Percentiles rank a stretch among this genome's conserved stretches.
phyloP scores from a whole-genome alignment of 2,113 vertebrate species.

The Cairina moschata region DNA sequence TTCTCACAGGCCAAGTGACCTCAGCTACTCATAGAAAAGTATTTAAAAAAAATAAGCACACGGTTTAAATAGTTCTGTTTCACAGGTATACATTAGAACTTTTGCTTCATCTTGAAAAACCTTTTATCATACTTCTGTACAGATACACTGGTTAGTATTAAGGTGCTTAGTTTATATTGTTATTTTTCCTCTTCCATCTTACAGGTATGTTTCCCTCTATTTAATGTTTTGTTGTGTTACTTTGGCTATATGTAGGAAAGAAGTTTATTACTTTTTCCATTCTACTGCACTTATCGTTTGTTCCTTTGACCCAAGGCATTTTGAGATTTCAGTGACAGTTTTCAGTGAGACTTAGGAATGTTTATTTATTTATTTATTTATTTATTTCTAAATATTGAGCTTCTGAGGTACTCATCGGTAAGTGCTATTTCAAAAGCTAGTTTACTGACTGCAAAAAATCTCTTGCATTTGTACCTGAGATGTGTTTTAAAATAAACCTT shows the following conservation, averaged over 20 bases:
- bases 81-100: not conserved
- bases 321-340: not conserved
- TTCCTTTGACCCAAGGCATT: not conserved
- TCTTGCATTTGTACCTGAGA: not conserved
- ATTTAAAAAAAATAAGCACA: not conserved
- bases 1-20: too few species aligned
- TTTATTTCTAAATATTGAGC: not conserved
- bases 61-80: not conserved
- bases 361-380: not conserved
- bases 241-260: not conserved
- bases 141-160: not conserved
- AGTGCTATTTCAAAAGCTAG: not conserved
- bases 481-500: not conserved
- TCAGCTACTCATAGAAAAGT: not conserved
- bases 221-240: not conserved
- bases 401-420: slow-evolving; percentile 6
- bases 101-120: not conserved
- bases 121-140: not conserved
- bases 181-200: not conserved
- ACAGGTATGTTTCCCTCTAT: not conserved
- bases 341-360: not conserved
- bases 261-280: slow-evolving; percentile 1
- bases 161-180: not conserved
- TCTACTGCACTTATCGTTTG: not conserved
- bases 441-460: not conserved